phyloP scores from a whole-genome alignment of 30 jellyfish, hydroid and myxozoan species.

The Pelagia noctiluca region DNA sequence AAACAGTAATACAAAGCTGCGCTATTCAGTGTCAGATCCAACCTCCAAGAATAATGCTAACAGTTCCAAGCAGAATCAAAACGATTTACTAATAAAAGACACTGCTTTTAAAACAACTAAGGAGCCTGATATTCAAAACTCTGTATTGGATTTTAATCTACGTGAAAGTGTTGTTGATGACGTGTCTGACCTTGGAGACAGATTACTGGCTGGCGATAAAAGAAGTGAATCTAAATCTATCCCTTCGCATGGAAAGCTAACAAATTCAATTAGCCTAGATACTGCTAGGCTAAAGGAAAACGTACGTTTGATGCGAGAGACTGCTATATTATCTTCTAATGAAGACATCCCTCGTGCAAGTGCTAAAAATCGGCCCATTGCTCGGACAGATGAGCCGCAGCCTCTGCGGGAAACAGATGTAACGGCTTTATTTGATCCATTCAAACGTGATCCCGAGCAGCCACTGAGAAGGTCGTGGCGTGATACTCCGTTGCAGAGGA shows the following conservation, averaged over 20 bases:
- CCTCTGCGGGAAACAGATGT: slow-evolving; percentile 23
- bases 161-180: not conserved
- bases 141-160: not conserved
- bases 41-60: not conserved
- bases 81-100: not conserved
- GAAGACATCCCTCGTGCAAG: slow-evolving; percentile 47
- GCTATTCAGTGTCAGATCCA: slow-evolving; percentile 60
- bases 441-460: not conserved
- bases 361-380: slow-evolving; percentile 59
- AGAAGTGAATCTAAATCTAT: too few species aligned
- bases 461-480: slow-evolving; percentile 7
- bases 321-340: slow-evolving; percentile 67
- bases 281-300: slow-evolving; percentile 32
- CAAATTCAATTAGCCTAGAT: slow-evolving; percentile 39
- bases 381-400: slow-evolving; percentile 65
- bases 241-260: not conserved
- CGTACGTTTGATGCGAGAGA: slow-evolving; percentile 54
- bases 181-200: not conserved
- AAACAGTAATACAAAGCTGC: slow-evolving; percentile 19
- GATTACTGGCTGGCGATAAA: too few species aligned
- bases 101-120: not conserved
- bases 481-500: slow-evolving; percentile 2
- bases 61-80: slow-evolving; percentile 3
- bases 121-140: not conserved
- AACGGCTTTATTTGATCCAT: not conserved